A percentile compares a stretch with the other conserved stretches of the same genome.
phyloP scores from a whole-genome alignment of 2,797 vertebrate genomes.

The Siniperca obscura region DNA sequence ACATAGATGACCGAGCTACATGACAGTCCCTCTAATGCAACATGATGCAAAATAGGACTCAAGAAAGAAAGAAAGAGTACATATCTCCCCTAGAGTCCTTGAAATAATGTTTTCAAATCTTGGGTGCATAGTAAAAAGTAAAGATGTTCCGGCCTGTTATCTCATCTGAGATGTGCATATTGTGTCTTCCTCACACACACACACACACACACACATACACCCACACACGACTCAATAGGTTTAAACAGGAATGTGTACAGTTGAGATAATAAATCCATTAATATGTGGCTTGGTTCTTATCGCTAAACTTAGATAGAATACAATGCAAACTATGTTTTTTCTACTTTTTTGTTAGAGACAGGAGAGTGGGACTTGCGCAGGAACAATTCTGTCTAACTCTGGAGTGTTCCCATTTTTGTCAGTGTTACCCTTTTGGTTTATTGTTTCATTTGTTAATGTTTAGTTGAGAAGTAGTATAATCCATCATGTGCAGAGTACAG shows the following conservation, averaged over 20 bases:
- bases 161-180: background rate
- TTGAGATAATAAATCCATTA: constrained; percentile 31
- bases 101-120: constrained; percentile 17
- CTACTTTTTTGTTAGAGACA: background rate
- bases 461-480: background rate
- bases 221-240: background rate
- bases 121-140: background rate
- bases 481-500: background rate
- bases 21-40: background rate
- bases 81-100: background rate
- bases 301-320: constrained; percentile 5
- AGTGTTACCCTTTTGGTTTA: background rate
- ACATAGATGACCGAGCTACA: too few species aligned
- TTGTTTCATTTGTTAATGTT: background rate
- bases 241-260: background rate
- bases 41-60: background rate
- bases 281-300: constrained; percentile 6
- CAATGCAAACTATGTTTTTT: constrained; percentile 1
- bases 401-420: background rate
- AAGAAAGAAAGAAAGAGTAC: background rate
- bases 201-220: background rate
- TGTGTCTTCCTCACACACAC: background rate
- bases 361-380: background rate
- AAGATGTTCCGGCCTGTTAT: background rate
- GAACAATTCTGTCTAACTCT: background rate